Conservation (phyloP, 2,113 vertebrate genomes). For the Albula goreensis region DNA sequence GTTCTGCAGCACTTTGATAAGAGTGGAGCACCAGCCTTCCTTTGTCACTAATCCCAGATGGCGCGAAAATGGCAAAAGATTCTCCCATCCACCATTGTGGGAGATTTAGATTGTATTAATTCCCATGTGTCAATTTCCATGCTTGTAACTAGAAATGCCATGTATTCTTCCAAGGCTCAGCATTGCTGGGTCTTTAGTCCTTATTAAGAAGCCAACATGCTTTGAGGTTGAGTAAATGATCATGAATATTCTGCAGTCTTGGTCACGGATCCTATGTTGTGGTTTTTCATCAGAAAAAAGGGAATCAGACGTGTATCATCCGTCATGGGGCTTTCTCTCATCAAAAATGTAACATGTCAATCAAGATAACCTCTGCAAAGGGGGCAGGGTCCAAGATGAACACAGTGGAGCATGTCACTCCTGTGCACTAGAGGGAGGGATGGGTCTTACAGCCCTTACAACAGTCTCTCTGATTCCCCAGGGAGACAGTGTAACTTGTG, state of each 20-base stretch:
- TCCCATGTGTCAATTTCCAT: background rate
- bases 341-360: background rate
- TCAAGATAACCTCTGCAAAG: background rate
- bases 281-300: background rate
- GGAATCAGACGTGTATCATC: background rate
- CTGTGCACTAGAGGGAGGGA: background rate
- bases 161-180: background rate
- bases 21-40: background rate
- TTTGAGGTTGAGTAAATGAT: background rate
- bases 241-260: background rate
- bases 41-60: constrained; percentile 5
- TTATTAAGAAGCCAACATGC: background rate
- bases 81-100: background rate
- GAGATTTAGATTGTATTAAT: constrained; percentile 6
- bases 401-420: background rate
- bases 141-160: background rate
- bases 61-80: background rate
- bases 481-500: background rate
- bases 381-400: background rate
- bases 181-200: background rate
- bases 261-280: background rate
- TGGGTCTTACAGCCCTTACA: background rate
- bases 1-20: constrained; percentile 1
- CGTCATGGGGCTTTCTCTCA: background rate
- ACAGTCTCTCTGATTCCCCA: background rate